Base-by-base conservation (phyloP, 2,113 vertebrate genomes). In the Patagioenas fasciata region DNA sequence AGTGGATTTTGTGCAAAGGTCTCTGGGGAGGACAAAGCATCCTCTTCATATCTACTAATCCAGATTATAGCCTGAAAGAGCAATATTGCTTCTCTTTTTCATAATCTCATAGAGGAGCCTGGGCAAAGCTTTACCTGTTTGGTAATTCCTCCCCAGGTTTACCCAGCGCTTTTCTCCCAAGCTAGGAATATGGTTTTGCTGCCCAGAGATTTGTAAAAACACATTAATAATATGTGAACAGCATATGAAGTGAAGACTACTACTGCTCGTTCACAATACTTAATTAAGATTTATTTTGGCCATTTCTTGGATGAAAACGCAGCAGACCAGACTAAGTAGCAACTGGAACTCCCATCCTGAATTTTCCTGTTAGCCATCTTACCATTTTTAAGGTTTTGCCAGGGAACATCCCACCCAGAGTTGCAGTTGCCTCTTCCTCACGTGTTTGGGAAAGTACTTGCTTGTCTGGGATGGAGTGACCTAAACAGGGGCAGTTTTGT, bases 11-110 rank as follows among this genome's bases (percentile, higher is more conserved):
- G 44, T 81, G 77, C 56, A 69, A 92, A 91, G 61, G 70, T 57
- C 88, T 72, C 69, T 75, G 36, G 85, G 61, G 83, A 84, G 73
- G 48, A 91, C 61, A 85, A 79, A 89, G 18, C n/a, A 93, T 81
- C 69, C 85, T 94, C 40, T 91, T 58, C 50, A 34, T 92, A 54
- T 42, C 91, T 91, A 67, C 72, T 96, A 96, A 96, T 92, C 92
- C 95, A 94, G 88, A 79, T 92, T 94, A 91, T 15, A 80, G 38
- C 44, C 65, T 79, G 44, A n/a, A 88, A 95, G 29, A 75, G 48
- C 61, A 89, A 67, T 64, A 92, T 65, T 87, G 42, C 19, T 91
- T 88, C 58, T 73, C 50, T 21, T 75, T 18, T 75, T 74, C 61
- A 65, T 79, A 80, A 87, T 94, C 81, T 89, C 79, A 77, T 5